phyloP scores from a whole-genome alignment of 2,888 invertebrate genomes.

The Bombylius major region DNA sequence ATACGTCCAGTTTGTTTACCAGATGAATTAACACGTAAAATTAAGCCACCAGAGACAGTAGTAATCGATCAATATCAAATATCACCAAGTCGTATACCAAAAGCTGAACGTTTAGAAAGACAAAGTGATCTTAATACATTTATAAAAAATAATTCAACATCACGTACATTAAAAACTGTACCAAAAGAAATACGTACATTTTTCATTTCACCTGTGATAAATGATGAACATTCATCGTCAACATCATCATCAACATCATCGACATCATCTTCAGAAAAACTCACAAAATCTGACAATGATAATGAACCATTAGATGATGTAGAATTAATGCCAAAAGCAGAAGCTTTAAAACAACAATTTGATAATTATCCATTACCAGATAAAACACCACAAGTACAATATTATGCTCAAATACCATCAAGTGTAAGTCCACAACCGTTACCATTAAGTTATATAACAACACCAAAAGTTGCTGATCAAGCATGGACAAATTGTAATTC shows the following conservation, averaged over 20 bases:
- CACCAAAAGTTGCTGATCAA: slow-evolving; percentile 17
- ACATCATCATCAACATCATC: background rate
- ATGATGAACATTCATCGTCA: background rate
- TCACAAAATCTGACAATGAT: slow-evolving; percentile 1
- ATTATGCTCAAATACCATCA: slow-evolving; percentile 20
- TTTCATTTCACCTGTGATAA: slow-evolving; percentile 24
- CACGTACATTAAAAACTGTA: slow-evolving; percentile 8
- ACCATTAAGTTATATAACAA: slow-evolving; percentile 15
- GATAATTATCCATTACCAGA: slow-evolving; percentile 30
- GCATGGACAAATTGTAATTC: slow-evolving; percentile 58
- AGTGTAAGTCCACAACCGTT: slow-evolving; percentile 9
- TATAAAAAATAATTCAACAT: background rate
- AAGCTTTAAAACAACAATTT: slow-evolving; percentile 24
- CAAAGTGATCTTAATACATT: slow-evolving; percentile 9
- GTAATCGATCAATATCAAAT: background rate
- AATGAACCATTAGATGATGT: slow-evolving; percentile 16
- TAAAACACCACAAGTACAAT: slow-evolving; percentile 29
- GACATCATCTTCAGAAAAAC: slow-evolving; percentile 3
- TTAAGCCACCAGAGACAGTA: slow-evolving; percentile 20
- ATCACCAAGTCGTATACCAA: slow-evolving; percentile 23
- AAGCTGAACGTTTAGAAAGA: slow-evolving; percentile 28
- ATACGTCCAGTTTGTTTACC: slow-evolving; percentile 72
- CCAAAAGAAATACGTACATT: slow-evolving; percentile 32
- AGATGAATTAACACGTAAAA: slow-evolving; percentile 37
- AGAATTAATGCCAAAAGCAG: slow-evolving; percentile 27